Evolutionary conservation across 2,113 vertebrate species (phyloP).

Genomic region (Crotalus tigris): DNA sequence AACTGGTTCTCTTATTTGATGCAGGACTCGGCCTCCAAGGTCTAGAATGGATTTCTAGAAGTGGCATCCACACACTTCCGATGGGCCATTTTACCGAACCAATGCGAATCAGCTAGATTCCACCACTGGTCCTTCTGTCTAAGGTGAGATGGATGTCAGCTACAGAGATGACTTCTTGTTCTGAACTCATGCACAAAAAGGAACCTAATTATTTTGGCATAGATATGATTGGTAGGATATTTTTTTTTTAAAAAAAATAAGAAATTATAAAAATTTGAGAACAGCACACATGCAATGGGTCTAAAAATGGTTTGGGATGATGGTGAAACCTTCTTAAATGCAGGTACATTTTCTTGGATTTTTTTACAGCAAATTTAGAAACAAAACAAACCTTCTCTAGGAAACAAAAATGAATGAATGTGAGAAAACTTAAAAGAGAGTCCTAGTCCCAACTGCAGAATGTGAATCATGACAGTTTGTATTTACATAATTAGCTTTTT

Average conservation of each 20-base stretch:
- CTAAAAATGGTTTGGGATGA: not conserved
- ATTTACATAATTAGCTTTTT: not conserved
- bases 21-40: no score
- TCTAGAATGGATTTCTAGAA: no score
- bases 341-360: not conserved
- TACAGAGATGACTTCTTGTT: not conserved
- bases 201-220: not conserved
- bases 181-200: not conserved
- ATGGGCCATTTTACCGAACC: no score
- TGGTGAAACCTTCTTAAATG: not conserved
- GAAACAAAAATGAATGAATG: not conserved
- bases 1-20: no score
- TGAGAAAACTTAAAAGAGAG: not conserved
- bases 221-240: not conserved
- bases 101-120: no score
- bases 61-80: no score
- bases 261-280: not conserved
- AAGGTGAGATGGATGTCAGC: not conserved
- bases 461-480: not conserved
- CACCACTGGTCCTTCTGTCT: not conserved
- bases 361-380: not conserved
- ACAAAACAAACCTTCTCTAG: not conserved
- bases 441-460: not conserved
- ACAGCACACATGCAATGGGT: not conserved
- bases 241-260: not conserved